Conservation (phyloP, 1,140 invertebrate genomes). For the Dysdera silvatica region DNA sequence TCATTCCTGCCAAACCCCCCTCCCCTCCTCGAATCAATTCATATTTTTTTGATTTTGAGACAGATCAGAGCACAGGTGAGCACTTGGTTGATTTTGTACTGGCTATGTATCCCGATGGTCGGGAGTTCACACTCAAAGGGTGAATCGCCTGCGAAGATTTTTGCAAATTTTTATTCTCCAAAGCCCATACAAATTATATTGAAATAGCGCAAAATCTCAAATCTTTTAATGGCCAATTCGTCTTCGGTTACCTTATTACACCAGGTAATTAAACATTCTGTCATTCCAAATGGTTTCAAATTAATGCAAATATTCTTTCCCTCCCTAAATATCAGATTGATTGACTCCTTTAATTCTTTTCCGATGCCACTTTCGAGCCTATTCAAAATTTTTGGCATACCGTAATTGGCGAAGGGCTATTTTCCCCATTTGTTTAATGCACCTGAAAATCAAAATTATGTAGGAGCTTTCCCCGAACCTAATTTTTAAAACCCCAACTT, state of each 20-base stretch:
- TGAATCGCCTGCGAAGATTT: neutral
- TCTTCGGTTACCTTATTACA: neutral
- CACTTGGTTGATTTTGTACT: neutral
- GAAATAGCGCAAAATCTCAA: neutral
- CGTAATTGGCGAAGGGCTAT: slow-evolving; percentile 25
- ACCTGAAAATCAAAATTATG: slow-evolving; percentile 12
- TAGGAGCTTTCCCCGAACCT: too few relatives aligned
- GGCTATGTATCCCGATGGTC: neutral
- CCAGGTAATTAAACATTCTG: neutral
- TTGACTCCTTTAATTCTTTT: slow-evolving; percentile 14
- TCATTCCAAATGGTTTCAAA: slow-evolving; percentile 13
- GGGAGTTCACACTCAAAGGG: neutral
- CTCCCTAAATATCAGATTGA: neutral
- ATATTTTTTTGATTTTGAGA: slow-evolving; percentile 4
- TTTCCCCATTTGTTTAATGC: slow-evolving; percentile 23
- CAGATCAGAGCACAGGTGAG: neutral
- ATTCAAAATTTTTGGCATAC: slow-evolving; percentile 11
- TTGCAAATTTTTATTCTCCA: neutral
- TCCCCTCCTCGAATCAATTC: neutral
- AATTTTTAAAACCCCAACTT: too few relatives aligned
- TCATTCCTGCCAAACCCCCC: neutral
- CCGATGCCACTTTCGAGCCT: slow-evolving; percentile 11
- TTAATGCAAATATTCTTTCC: neutral
- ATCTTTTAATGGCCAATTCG: neutral
- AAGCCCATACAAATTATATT: neutral